phyloP scores from a whole-genome alignment of 2,113 vertebrate genomes.

The Microcebus murinus region DNA sequence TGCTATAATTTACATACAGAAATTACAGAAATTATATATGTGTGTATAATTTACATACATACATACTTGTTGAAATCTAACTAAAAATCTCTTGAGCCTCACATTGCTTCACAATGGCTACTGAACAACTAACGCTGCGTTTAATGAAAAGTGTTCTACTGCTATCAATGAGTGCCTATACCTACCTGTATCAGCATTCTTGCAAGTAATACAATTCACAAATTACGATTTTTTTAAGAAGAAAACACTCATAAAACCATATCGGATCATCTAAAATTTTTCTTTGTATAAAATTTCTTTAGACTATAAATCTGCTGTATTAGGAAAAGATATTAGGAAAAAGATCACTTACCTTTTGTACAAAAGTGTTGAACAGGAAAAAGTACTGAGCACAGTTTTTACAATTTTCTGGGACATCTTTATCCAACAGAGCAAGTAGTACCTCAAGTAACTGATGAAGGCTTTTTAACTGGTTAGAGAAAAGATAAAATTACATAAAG shows the following conservation, averaged over 20 bases:
- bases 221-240: background rate
- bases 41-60: background rate
- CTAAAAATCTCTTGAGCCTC: background rate
- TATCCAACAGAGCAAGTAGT: constrained; percentile 95
- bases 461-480: constrained; percentile 86
- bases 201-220: background rate
- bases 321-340: constrained; percentile 14
- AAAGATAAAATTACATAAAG: constrained; percentile 54
- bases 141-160: background rate
- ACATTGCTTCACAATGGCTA: background rate
- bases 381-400: constrained; percentile 99
- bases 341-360: constrained; percentile 92
- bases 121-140: background rate
- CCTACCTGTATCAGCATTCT: background rate
- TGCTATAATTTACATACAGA: background rate
- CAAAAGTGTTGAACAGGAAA: constrained; percentile 96
- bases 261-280: background rate
- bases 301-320: background rate
- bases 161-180: background rate
- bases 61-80: background rate
- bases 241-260: background rate
- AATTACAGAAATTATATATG: background rate
- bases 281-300: background rate
- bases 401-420: constrained; percentile 98
- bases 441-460: constrained; percentile 92